A percentile compares a stretch with the other conserved stretches of the same genome.
phyloP scores from a whole-genome alignment of 2,797 vertebrate genomes.

The Limnodromus scolopaceus region DNA sequence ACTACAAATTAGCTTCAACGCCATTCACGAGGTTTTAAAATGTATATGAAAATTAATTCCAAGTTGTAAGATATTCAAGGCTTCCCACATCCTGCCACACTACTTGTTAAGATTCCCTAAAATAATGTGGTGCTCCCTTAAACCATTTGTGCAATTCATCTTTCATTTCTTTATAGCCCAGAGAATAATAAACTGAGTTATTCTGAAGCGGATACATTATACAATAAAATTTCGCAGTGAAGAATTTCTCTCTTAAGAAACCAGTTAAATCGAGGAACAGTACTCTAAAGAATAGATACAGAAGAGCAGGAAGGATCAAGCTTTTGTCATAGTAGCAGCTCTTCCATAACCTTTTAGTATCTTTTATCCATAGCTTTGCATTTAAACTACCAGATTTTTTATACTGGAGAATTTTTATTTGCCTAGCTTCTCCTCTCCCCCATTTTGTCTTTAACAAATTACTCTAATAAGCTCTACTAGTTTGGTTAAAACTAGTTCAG shows the following conservation, averaged over 20 bases:
- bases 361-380: neutral
- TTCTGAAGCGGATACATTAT: neutral
- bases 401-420: neutral
- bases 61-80: neutral
- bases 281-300: neutral
- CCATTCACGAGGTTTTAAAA: conserved; percentile 6
- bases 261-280: neutral
- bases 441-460: neutral
- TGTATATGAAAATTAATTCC: neutral
- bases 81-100: conserved; percentile 19
- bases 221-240: neutral
- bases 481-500: neutral
- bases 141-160: neutral
- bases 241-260: neutral
- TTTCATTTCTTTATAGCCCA: neutral
- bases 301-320: neutral
- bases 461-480: neutral
- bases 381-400: neutral
- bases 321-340: neutral
- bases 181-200: neutral
- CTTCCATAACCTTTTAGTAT: neutral
- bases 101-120: neutral
- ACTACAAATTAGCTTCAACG: neutral
- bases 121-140: conserved; percentile 1
- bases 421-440: neutral